Base-by-base conservation (phyloP, 1,140 invertebrate species). In the Drosophila kohkoa region DNA sequence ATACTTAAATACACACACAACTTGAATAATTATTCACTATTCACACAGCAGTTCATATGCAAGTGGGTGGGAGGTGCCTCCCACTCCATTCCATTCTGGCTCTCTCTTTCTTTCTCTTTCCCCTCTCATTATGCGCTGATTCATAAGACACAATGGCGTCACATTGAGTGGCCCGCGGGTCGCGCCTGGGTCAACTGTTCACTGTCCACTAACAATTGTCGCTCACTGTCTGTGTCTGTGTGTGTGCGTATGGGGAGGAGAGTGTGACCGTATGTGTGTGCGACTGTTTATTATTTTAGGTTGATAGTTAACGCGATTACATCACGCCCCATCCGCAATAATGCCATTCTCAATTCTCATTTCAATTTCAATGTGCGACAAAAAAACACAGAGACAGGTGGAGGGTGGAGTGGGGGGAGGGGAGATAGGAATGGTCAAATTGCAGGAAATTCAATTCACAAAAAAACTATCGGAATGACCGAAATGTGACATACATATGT, bases 401-500 rank as follows among this genome's bases (percentile, higher is more conserved):
- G 51, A 45, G 54, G 51, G 43, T 20, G 51, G 28, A 6, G 20
- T 2, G 8, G 10, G 25, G 25, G 28, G 15, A 28, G 5, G 38
- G 32, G 13, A 3, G 30, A 38, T 15, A 45, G 20, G 54, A 38
- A 78, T 73, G 66, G 52, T 80, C 43, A 89, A 88, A 88, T 88
- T 83, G 80, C 83, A 88, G 83, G 83, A 88, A 88, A 83, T 88
- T 88, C 81, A 88, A 88, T 88, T 88, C 83, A 89, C 52, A 88
- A 75, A 58, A 68, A 46, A 68, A 69, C 60, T 73, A 62, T 64
- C 54, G 46, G 63, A 73, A 58, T 77, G 68, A 71, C 73, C 68
- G 11, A 71, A 65, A 67, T 59, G 54, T 63, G 51, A 35, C 41
- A 57, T 43, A 43, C 15, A 48, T 11, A 69, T 3, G 49, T 46